phyloP scores from a whole-genome alignment of 2,113 vertebrate species.

The Anolis carolinensis region DNA sequence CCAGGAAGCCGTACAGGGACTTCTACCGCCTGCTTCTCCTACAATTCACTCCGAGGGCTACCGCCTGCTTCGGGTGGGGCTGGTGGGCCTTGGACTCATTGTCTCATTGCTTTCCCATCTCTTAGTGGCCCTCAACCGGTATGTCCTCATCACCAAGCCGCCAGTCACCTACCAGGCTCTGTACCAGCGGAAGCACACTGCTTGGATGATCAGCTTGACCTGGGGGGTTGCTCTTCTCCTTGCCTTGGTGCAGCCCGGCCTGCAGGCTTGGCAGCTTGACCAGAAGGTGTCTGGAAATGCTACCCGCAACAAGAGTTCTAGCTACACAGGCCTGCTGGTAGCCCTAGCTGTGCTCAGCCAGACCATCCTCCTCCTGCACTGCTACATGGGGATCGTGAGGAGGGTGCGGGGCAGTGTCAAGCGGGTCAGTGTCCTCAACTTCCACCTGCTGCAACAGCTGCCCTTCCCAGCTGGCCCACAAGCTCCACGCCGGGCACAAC shows the following conservation, averaged over 20 bases:
- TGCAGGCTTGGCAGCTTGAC: conserved; percentile 64
- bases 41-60: conserved; percentile 67
- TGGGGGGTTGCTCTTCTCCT: conserved; percentile 82
- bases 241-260: conserved; percentile 76
- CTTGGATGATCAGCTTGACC: conserved; percentile 82
- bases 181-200: conserved; percentile 82
- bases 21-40: conserved; percentile 73
- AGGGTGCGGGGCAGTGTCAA: conserved; percentile 86
- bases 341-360: conserved; percentile 81
- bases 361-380: conserved; percentile 82
- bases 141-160: conserved; percentile 86
- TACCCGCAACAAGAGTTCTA: conserved; percentile 56
- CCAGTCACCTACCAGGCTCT: conserved; percentile 85
- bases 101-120: conserved; percentile 86
- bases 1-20: conserved; percentile 82
- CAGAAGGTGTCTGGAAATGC: conserved; percentile 27
- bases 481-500: conserved; percentile 77
- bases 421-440: conserved; percentile 87
- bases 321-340: conserved; percentile 77
- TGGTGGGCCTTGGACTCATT: conserved; percentile 83
- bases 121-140: conserved; percentile 88
- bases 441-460: conserved; percentile 86
- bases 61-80: conserved; percentile 78
- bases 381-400: conserved; percentile 87
- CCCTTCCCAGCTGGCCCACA: conserved; percentile 76